phyloP scores from a whole-genome alignment of 2,797 vertebrate genomes.

The Anguilla marmorata region DNA sequence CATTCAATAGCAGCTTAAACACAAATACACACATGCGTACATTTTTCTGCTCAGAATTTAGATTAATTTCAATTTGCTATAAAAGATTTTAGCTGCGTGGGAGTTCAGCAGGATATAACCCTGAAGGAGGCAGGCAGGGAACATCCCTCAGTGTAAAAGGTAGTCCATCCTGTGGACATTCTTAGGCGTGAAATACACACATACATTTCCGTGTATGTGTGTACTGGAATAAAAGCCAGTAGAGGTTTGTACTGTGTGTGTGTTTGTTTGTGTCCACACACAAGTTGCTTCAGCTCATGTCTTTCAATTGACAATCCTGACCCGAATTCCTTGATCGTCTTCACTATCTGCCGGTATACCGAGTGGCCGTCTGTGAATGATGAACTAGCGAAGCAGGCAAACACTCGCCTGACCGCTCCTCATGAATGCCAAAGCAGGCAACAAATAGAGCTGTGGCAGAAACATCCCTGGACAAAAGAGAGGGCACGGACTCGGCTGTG shows the following conservation, averaged over 20 bases:
- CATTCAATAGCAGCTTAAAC: background rate
- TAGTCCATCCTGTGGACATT: background rate
- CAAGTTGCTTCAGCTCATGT: background rate
- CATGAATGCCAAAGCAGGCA: slow-evolving; percentile 62
- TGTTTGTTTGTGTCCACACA: background rate
- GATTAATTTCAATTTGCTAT: background rate
- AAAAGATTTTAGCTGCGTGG: background rate
- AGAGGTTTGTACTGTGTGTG: background rate
- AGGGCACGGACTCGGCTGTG: slow-evolving; percentile 32
- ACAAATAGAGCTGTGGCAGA: slow-evolving; percentile 55
- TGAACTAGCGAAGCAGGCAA: slow-evolving; percentile 37
- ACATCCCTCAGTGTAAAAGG: background rate
- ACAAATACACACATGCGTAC: background rate
- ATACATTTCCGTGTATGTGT: background rate
- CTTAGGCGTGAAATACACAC: background rate
- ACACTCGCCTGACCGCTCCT: slow-evolving; percentile 47
- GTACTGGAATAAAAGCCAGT: background rate
- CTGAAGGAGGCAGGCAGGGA: background rate
- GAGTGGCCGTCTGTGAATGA: slow-evolving; percentile 47
- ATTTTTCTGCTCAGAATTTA: background rate
- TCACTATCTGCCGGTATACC: slow-evolving; percentile 11
- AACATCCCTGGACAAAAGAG: slow-evolving; percentile 30
- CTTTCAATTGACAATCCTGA: background rate
- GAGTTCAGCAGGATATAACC: background rate
- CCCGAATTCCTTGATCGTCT: background rate